Evolutionary conservation across 2,113 vertebrate genomes (phyloP).

Genomic region (Ascaphus truei): DNA sequence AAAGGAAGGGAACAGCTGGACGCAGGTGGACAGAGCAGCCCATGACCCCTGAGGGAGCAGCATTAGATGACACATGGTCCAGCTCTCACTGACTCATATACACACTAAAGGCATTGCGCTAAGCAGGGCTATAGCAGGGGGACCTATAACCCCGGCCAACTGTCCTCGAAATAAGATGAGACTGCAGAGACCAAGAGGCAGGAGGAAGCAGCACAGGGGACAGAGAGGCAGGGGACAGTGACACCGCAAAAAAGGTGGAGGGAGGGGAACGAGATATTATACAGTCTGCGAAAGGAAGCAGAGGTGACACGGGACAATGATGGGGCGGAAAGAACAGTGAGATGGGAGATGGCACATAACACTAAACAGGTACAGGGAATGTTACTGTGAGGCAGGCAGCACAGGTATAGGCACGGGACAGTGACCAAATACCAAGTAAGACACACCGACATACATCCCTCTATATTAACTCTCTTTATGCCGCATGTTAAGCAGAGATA

Average conservation of each 20-base stretch:
- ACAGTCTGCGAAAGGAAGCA: no score
- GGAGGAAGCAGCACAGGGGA: constrained; percentile 2
- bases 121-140: neutral
- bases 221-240: neutral
- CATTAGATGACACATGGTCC: constrained; percentile 28
- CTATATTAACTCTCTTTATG: no score
- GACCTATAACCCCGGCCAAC: constrained; percentile 28
- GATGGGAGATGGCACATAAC: neutral
- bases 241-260: neutral
- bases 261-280: neutral
- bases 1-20: constrained; percentile 20
- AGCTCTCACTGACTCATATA: neutral
- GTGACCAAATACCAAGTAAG: no score
- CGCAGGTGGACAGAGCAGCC: constrained; percentile 23
- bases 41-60: constrained; percentile 1
- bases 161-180: no score
- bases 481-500: no score
- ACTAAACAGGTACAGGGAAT: no score
- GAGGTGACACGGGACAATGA: neutral
- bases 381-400: no score
- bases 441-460: no score
- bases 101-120: neutral
- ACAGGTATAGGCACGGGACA: no score
- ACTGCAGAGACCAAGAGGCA: neutral
- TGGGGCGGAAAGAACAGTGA: neutral